Evolutionary conservation across 64 coral and sea anemone species (phyloP), one percentile per base, ranked within the genome.

Genomic region (Cladopsammia gracilis): DNA sequence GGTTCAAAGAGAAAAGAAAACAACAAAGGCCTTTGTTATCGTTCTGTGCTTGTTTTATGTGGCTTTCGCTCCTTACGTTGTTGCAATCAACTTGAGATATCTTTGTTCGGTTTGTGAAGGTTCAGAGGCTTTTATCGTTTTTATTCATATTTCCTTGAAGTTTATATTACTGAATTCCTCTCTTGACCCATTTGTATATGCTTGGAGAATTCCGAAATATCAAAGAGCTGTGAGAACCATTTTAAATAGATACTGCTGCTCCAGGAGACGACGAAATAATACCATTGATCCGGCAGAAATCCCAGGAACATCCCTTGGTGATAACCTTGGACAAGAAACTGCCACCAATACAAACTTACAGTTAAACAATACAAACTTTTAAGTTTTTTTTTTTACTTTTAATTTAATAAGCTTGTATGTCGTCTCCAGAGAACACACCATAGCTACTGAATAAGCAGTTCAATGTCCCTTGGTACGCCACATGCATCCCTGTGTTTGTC

Each of bases 401-500:
- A 5, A 56, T 7, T 56, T 6, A 56, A 3, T 10, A 56, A 56
- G 12, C 53, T 6, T 56, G 2, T 3, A 12, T 0, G 53, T 56
- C 53, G 12, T 10, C 5, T 12, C 12, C 7, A 10, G 53, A 56
- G 53, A 56, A 56, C 34, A 34, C 6, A 56, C 11, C 6, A 56
- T 6, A 26, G 72, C 16, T 75, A 75, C 16, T 75, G 72, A 49
- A 75, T 75, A 19, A 75, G 13, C 5, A 75, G 72, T 43, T 51
- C 72, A 49, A 15, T 75, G 5, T 48, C 72, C 44, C 8, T 47
- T 75, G 75, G 75, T 3, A 79, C 88, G 18, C 75, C 88, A 19
- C 64, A 90, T 18, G 50, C 78, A 34, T 90, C 88, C 24, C 88
- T 61, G 24, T 90, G 62, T 14, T 90, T 44, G 11, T 90, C 45